Evolutionary conservation across 2,797 vertebrate species (phyloP).

Genomic region (Lates japonicus): DNA sequence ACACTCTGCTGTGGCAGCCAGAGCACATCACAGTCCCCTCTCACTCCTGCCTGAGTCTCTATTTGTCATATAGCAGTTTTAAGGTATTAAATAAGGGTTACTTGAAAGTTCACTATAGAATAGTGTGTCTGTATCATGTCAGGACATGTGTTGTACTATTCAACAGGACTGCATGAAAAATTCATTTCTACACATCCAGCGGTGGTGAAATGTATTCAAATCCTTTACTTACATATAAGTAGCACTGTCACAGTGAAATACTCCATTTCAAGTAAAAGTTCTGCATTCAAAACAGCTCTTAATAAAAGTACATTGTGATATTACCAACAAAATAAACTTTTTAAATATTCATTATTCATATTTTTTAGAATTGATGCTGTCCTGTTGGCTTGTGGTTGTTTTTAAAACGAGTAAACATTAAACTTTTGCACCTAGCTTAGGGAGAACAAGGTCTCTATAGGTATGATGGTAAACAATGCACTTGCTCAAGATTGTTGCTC

Average conservation of each 20-base stretch:
- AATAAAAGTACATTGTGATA: too few relatives aligned
- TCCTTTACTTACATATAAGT: background rate
- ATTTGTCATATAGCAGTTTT: constrained; percentile 10
- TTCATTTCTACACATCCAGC: background rate
- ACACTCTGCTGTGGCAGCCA: constrained; percentile 26
- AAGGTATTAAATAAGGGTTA: background rate
- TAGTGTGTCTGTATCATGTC: background rate
- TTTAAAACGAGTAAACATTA: background rate
- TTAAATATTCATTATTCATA: background rate
- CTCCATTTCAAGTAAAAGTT: background rate
- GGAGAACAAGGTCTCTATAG: background rate
- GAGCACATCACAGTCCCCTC: constrained; percentile 10
- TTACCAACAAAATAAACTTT: too few relatives aligned
- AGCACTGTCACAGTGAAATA: background rate
- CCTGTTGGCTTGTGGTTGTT: background rate
- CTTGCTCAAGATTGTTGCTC: constrained; percentile 40
- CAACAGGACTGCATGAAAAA: background rate
- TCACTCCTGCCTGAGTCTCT: background rate
- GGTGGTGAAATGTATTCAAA: background rate
- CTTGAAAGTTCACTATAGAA: background rate
- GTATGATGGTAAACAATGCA: constrained; percentile 6
- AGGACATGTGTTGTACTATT: background rate
- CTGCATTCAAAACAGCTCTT: background rate
- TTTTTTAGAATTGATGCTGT: background rate
- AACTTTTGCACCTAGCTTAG: constrained; percentile 8